Evolutionary conservation across 2,797 vertebrate genomes (phyloP), one percentile per base, ranked within the genome.

Genomic region (Bucorvus abyssinicus): DNA sequence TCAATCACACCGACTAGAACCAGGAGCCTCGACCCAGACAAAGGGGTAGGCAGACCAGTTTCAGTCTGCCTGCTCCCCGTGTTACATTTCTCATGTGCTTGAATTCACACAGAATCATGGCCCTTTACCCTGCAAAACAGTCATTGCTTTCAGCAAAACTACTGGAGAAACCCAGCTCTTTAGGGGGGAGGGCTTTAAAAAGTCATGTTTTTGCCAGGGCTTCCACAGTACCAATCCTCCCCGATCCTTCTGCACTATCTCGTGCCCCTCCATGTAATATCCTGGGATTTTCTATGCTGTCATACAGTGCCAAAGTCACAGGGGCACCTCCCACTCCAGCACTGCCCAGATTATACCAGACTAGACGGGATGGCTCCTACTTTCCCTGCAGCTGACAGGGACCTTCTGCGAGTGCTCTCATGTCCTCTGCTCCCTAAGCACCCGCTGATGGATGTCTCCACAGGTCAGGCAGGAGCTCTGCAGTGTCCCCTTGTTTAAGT

Each of bases 311-410:
- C 83, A 71, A 70, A 64, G 80, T 27, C 6, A 1, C 29, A 6
- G 57, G 27, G 60, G 60, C 76, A 77, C 61, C 36, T 94, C 65
- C 15, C 0, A 0, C 53, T 56, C 34, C 67, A 68, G 63, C 55
- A 10, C 0, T 56, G 65, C 47, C 61, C 52, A 32, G 60, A 45
- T 80, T 44, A 61, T 6, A 50, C 55, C 34, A 59, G 90, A 59
- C 29, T 10, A 61, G 87, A 92, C 75, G 84, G 68, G 56, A 74
- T 59, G 93, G 73, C 79, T 90, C 87, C 89, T 83, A 84, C 53
- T 81, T 40, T 38, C 71, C 17, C 1, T 4, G 45, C 79, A 77
- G 82, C 87, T 89, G 90, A 78, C 89, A 68, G 76, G 56, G 81
- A n/a, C 38, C 57, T 32, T 27, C 56, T 23, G 42, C 0, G 1